Conservation (phyloP, 2,888 invertebrate species). For the Neoaliturus tenellus region DNA sequence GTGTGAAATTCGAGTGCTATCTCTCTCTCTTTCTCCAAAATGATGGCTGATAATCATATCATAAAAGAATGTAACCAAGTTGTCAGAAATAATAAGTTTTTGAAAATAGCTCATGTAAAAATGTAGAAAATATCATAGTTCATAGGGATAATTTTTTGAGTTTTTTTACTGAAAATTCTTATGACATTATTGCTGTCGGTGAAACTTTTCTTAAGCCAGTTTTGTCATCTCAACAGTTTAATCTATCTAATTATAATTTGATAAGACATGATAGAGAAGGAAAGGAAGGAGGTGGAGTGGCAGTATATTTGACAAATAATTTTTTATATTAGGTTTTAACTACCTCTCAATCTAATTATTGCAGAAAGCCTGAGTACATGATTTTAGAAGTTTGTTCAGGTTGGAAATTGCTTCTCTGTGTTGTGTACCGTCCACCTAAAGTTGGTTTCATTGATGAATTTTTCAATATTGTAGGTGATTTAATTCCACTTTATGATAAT, state of each 20-base stretch:
- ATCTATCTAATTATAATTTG: slow-evolving; percentile 4
- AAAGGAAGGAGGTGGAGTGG: slow-evolving; percentile 8
- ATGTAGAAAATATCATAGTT: not conserved
- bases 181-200: not conserved
- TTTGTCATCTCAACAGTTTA: not conserved
- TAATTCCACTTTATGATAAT: slow-evolving; percentile 11
- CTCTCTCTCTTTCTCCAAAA: too few relatives aligned
- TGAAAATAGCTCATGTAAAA: slow-evolving; percentile 30
- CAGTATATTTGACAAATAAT: not conserved
- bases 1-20: too few relatives aligned
- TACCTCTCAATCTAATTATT: not conserved
- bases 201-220: not conserved
- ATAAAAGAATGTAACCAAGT: too few relatives aligned
- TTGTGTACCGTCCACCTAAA: slow-evolving; percentile 4
- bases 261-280: slow-evolving; percentile 22
- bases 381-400: not conserved
- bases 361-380: not conserved
- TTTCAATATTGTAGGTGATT: not conserved
- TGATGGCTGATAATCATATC: too few relatives aligned
- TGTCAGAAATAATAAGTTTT: too few relatives aligned
- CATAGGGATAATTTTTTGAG: not conserved
- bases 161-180: not conserved
- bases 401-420: slow-evolving; percentile 20
- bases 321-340: not conserved
- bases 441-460: not conserved